These are phyloP conservation scores for Mesorhabditis spiculigera DNA, from an alignment of 2,888 invertebrate species.

Conservation along the genomic window DNA sequence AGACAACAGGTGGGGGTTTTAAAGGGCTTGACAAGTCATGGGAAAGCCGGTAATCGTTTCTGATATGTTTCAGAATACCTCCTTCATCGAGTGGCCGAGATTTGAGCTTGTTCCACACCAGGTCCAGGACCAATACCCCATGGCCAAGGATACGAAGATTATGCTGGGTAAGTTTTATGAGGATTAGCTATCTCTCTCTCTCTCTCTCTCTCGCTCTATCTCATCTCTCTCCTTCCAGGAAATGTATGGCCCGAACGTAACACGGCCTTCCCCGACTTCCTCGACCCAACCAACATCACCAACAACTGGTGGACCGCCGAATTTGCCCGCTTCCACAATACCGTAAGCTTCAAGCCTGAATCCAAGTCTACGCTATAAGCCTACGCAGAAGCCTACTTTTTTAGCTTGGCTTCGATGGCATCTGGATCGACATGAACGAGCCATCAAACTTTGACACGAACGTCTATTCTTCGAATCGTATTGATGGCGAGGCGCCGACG, in stretches of 20 bases:
- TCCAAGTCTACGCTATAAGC: no score
- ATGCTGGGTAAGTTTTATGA: background rate
- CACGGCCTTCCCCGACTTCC: conserved; percentile 41
- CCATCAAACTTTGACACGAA: conserved; percentile 70
- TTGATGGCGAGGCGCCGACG: conserved; percentile 14
- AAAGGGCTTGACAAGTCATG: background rate
- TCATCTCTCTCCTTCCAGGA: conserved; percentile 11
- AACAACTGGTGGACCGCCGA: conserved; percentile 39
- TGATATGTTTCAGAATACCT: conserved; percentile 20
- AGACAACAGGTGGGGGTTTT: conserved; percentile 20
- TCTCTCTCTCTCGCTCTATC: background rate
- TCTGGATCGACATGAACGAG: conserved; percentile 87
- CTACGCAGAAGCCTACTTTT: no score
- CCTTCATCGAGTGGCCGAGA: conserved; percentile 36
- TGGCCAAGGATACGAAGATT: conserved; percentile 28
- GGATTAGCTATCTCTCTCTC: background rate
- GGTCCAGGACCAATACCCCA: conserved; percentile 33
- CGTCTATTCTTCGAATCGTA: conserved; percentile 9
- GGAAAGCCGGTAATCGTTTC: background rate
- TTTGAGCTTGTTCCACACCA: conserved; percentile 23
- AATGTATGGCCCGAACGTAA: conserved; percentile 36
- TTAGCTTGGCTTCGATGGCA: conserved; percentile 67
- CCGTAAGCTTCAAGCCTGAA: conserved; percentile 12
- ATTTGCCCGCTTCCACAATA: conserved; percentile 28
- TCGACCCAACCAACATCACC: conserved; percentile 29